Evolutionary conservation across 2,888 invertebrate species (phyloP).

Genomic region (Yponomeuta evonymella): DNA sequence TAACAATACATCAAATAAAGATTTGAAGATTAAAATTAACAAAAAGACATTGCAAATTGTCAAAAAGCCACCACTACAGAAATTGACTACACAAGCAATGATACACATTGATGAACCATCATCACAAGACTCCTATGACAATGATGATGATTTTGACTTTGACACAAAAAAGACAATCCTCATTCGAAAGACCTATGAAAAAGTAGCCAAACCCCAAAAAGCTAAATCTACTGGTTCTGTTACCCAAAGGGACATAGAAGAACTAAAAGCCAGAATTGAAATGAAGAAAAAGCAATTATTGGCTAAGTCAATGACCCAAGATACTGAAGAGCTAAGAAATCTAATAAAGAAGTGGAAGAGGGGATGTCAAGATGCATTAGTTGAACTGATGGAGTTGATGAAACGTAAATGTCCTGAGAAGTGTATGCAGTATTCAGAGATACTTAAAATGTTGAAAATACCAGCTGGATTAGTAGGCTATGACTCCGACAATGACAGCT

Average conservation of each 20-base stretch:
- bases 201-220: constrained; percentile 48
- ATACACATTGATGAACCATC: constrained; percentile 23
- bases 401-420: constrained; percentile 54
- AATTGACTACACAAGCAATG: constrained; percentile 15
- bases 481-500: constrained; percentile 67
- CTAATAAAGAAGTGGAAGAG: constrained; percentile 73
- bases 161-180: constrained; percentile 54
- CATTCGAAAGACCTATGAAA: constrained; percentile 53
- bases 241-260: constrained; percentile 60
- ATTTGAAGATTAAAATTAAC: background rate
- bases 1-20: constrained; percentile 19
- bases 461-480: constrained; percentile 64
- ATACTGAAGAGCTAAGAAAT: constrained; percentile 61
- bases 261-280: constrained; percentile 55
- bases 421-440: constrained; percentile 62
- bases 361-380: constrained; percentile 70
- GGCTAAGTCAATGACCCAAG: constrained; percentile 52
- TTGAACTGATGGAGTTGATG: constrained; percentile 65
- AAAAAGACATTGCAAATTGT: background rate
- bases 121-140: constrained; percentile 37
- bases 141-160: constrained; percentile 55
- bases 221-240: constrained; percentile 66
- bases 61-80: background rate
- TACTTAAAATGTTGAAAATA: constrained; percentile 67
- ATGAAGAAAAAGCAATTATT: constrained; percentile 56